phyloP scores from a whole-genome alignment of 2,797 vertebrate genomes.

The Caiman crocodilus region DNA sequence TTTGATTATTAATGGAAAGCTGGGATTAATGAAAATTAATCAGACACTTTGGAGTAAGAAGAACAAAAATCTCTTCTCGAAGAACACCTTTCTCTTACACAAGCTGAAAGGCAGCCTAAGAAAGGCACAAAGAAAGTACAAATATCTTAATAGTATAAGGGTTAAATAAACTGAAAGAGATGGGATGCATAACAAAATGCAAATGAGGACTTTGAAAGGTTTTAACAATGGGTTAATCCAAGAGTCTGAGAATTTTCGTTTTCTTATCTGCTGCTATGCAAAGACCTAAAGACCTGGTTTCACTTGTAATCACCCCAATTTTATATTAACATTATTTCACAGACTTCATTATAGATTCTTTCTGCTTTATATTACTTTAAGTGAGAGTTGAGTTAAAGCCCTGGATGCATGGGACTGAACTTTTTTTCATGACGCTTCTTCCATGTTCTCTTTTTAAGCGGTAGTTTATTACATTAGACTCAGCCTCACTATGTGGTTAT shows the following conservation, averaged over 20 bases:
- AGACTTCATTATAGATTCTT: neutral
- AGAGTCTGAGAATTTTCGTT: neutral
- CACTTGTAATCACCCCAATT: neutral
- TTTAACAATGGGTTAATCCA: neutral
- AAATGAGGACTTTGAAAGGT: neutral
- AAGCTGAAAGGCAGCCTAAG: neutral
- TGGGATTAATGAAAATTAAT: neutral
- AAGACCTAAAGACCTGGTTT: neutral
- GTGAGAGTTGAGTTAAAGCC: neutral
- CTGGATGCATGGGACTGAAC: neutral
- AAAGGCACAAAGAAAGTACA: neutral
- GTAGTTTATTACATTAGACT: neutral
- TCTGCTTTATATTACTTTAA: neutral
- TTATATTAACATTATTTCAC: neutral
- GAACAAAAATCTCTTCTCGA: neutral
- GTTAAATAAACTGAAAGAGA: neutral
- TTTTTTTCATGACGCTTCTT: neutral
- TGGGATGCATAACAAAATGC: neutral
- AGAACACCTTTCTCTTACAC: neutral
- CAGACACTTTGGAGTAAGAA: neutral
- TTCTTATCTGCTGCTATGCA: neutral
- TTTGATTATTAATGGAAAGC: no score
- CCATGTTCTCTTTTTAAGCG: neutral
- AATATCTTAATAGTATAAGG: neutral
- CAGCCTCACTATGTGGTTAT: neutral